Base-by-base conservation (phyloP, 1,140 invertebrate species). In the Caligus rogercresseyi region DNA sequence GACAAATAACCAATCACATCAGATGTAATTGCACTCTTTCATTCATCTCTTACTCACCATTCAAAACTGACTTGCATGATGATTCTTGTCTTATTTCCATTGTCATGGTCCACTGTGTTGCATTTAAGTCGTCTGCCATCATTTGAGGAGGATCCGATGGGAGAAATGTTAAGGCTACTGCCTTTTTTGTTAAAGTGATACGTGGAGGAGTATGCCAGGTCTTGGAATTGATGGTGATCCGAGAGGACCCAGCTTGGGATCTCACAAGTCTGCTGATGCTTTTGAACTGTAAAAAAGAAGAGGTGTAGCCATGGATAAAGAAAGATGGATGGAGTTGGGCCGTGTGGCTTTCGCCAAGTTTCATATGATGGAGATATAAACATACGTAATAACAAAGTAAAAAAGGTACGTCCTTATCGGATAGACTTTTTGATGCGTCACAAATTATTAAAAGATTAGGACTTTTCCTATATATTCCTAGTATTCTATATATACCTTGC, bases 51-150 rank as follows among this genome's bases (percentile, higher is more conserved):
- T 20, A 19, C 57, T 60, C 25, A 60, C 57, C 57, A 60, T n/a
- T 60, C 57, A 60, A 60, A 60, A 26, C 25, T 60, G 21, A 26
- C 26, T 25, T 60, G 57, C 57, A 60, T 60, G 4, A 60, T 31
- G 26, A 60, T 31, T 31, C 26, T 60, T 16, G 57, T 31, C 1
- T 18, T 16, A 3, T 25, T 25, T 23, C 24, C 54, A 20, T n/a
- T 60, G 15, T 60, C 57, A 13, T 24, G 16, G 15, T 26, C 57
- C 16, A 60, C 25, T 2, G 57, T 60, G 57, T 60, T 60, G 21
- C 57, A 60, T 60, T 60, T 60, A 13, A 60, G 24, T 21, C 25
- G 25, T 21, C 26, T 14, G n/a, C 43, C 57, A 7, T 43, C 31
- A 43, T n/a, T 43, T 7, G 57, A 18, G 15, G 18, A n/a, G 15